A percentile compares a stretch with the other conserved stretches of the same genome.
These are phyloP conservation scores for Hydropsyche betteni DNA, from an alignment of 2,888 invertebrate genomes.

Conservation along the genomic window DNA sequence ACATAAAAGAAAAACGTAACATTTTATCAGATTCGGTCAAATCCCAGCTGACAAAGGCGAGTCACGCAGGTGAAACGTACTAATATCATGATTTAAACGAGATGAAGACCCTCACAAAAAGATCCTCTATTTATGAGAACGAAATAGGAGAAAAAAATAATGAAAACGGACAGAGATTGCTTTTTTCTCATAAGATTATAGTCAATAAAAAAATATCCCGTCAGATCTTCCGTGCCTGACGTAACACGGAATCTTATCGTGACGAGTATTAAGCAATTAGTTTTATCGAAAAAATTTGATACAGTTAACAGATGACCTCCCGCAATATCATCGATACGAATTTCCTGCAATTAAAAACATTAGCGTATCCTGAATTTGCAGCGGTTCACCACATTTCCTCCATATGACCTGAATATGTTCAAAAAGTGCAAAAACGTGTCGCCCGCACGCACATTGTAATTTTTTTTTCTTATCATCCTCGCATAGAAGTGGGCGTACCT, in stretches of 20 bases:
- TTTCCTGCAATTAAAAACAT: conserved; percentile 8
- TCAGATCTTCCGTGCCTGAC: background rate
- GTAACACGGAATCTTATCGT: conserved; percentile 18
- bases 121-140: background rate
- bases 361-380: background rate
- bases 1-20: background rate
- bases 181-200: conserved; percentile 16
- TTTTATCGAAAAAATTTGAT: background rate
- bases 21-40: conserved; percentile 2
- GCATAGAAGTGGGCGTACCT: background rate
- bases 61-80: conserved; percentile 15
- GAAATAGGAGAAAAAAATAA: conserved; percentile 1
- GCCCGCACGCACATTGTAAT: too few relatives aligned
- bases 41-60: conserved; percentile 7
- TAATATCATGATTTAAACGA: conserved; percentile 1
- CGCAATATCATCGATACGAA: too few relatives aligned
- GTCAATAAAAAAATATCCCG: conserved; percentile 15
- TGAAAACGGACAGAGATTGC: conserved; percentile 2
- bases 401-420: conserved; percentile 6
- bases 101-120: conserved; percentile 12
- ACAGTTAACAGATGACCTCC: background rate
- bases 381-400: conserved; percentile 18
- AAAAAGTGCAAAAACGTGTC: too few relatives aligned
- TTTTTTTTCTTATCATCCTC: background rate
- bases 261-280: conserved; percentile 3